Conservation (phyloP, 2,888 invertebrate species). For the Tachina grossa region DNA sequence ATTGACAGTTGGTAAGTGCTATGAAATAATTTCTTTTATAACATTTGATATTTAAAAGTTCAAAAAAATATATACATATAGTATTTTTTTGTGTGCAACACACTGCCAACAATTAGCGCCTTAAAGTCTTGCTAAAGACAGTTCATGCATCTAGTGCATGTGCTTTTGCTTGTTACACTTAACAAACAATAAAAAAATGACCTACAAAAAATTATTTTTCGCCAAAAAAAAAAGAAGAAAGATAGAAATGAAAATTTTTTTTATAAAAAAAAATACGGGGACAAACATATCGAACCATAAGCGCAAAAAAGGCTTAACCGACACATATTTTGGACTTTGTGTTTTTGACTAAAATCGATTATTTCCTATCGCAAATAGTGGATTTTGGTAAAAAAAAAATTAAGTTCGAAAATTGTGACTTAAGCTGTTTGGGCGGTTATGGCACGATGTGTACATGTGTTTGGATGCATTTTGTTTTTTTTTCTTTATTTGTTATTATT, state of each 20-base stretch:
- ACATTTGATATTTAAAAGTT: conserved; percentile 1
- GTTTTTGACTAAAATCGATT: no score
- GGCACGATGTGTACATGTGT: conserved; percentile 3
- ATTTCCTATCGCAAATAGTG: no score
- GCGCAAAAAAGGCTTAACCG: no score
- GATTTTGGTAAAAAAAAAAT: no score
- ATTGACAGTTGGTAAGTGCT: conserved; percentile 41
- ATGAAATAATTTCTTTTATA: conserved; percentile 5
- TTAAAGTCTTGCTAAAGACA: conserved; percentile 49
- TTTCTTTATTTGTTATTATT: conserved; percentile 24
- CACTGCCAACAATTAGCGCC: conserved; percentile 43
- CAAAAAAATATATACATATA: background rate
- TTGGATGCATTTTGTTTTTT: no score
- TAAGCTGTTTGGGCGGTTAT: no score
- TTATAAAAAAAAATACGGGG: background rate
- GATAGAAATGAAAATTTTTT: background rate
- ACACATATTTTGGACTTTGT: no score
- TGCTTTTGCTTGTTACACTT: conserved; percentile 32
- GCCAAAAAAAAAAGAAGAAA: conserved; percentile 39
- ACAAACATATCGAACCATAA: background rate
- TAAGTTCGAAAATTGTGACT: no score
- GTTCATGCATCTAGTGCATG: conserved; percentile 38
- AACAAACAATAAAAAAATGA: conserved; percentile 42
- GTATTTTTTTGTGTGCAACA: background rate
- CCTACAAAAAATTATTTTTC: conserved; percentile 55